A percentile compares a stretch with the other conserved stretches of the same genome.
Evolutionary conservation across 1,140 invertebrate species (phyloP).

Genomic region (Scaptomyza montana): DNA sequence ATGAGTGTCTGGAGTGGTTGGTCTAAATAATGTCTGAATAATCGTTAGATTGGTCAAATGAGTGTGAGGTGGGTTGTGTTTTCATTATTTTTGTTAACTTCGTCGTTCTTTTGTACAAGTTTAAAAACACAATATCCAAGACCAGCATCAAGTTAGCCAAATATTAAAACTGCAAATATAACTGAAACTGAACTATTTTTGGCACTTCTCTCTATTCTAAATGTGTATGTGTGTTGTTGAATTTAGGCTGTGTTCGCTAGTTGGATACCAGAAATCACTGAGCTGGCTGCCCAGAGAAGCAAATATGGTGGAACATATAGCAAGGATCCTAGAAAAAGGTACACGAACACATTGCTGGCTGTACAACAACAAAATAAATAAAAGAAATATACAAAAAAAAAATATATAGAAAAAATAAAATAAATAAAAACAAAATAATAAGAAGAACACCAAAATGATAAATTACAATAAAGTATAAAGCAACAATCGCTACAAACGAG

Average conservation of each 20-base stretch:
- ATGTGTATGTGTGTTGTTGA: slow-evolving; percentile 83
- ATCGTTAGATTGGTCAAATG: background rate
- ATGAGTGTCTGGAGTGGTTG: slow-evolving; percentile 19
- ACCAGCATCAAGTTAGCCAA: slow-evolving; percentile 31
- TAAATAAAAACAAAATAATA: slow-evolving; percentile 43
- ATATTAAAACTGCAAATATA: slow-evolving; percentile 41
- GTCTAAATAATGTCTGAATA: slow-evolving; percentile 10
- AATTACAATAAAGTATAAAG: slow-evolving; percentile 51
- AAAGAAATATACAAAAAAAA: slow-evolving; percentile 58
- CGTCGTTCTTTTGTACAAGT: slow-evolving; percentile 18
- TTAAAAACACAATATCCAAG: slow-evolving; percentile 27
- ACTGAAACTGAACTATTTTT: slow-evolving; percentile 48
- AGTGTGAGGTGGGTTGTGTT: slow-evolving; percentile 4
- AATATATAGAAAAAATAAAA: slow-evolving; percentile 57
- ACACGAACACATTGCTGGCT: slow-evolving; percentile 85
- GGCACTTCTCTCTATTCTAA: slow-evolving; percentile 64
- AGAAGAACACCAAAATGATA: slow-evolving; percentile 33
- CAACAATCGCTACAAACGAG: slow-evolving; percentile 68
- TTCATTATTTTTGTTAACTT: slow-evolving; percentile 17
- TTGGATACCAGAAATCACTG: slow-evolving; percentile 99
- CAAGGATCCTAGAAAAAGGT: slow-evolving; percentile 99
- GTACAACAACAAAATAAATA: slow-evolving; percentile 64
- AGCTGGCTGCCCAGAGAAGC: slow-evolving; percentile 97
- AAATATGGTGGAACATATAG: slow-evolving; percentile 99
- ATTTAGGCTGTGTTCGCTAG: slow-evolving; percentile 98